Evolutionary conservation across 2,888 invertebrate species (phyloP), one percentile per base, ranked within the genome.

Genomic region (Anagyrus pseudococci): DNA sequence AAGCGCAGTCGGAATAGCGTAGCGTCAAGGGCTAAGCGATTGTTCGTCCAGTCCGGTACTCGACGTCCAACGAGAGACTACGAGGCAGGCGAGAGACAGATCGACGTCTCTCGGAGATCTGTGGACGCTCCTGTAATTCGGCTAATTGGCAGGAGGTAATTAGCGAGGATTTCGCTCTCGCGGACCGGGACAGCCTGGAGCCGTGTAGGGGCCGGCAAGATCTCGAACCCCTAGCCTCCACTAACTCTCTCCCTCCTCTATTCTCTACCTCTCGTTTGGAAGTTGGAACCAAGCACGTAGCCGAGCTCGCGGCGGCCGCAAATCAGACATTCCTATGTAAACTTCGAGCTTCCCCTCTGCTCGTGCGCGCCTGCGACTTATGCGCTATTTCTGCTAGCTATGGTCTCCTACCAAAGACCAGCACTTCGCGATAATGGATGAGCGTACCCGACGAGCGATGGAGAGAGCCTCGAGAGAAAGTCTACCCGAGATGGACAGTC

Each of bases 311-410:
- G 17, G 53, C 25, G 26, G 63, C 66, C 67, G 67, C 67, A 75
- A 75, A 76, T 76, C 70, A 71, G 72, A 63, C 77, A 77, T 77
- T 77, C 73, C 75, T 75, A 77, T 77, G 77, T 77, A 77, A 77
- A 77, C 77, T 77, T 74, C 22, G 50, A 50, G 62, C 48, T 55
- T 55, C 55, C 13, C 29, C 23, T 44, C 46, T 56, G 61, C 56
- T 44, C 60, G 56, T 44, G 19, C 22, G 26, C 2, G 63, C 61
- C 66, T 66, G 66, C 62, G 64, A 64, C 67, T 67, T 68, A 69
- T 68, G 64, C 41, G 56, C 48, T n/a, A 33, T 29, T 23, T 20
- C 33, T 41, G n/a, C 33, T 2, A 37, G 15, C n/a, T 37, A 8
- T 29, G 23, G 20, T 26, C 23, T n/a, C n/a, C n/a, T n/a, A n/a